Evolutionary conservation across 2,797 vertebrate genomes (phyloP), one percentile per base, ranked within the genome.

Genomic region (Helostoma temminkii): DNA sequence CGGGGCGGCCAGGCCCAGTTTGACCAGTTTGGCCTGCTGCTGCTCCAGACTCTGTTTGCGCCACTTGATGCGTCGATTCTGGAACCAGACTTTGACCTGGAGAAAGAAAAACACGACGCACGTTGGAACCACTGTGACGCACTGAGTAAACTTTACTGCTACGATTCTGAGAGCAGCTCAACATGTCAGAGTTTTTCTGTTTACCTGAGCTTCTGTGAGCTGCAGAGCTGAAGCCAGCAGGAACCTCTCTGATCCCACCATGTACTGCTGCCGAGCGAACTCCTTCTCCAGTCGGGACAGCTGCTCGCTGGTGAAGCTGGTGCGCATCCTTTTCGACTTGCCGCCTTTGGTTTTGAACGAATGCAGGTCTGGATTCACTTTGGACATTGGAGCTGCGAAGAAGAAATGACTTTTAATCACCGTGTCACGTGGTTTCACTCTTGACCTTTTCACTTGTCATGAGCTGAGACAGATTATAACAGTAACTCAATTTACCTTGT

Each of bases 61-160:
- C 94, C 95, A 95, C 78, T 96, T 95, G 85, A 96, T 96, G 83
- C 95, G 92, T 39, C 93, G 81, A 86, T 96, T 96, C 74, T 96
- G 95, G 88, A 96, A 95, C 95, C 95, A 96, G 2, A 96, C 94
- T 85, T 96, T 95, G 32, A 96, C 95, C 95, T 96, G 74, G 2
- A 70, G 50, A 72, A 3, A 32, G 5, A 63, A 42, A 58, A 46
- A 8, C 0, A 41, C 32, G 7, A 26, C 1, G 1, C 4, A 0
- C 0, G 0, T 83, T 55, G 80, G 43, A 74, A 16, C 5, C 24
- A 15, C 1, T 11, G 52, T 26, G n/a, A n/a, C n/a, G n/a, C n/a
- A n/a, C n/a, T n/a, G n/a, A n/a, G n/a, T n/a, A n/a, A n/a, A n/a
- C n/a, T n/a, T n/a, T n/a, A n/a, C n/a, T n/a, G n/a, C n/a, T n/a